Evolutionary conservation across 2,113 vertebrate species (phyloP), one percentile per base, ranked within the genome.

Genomic region (Stictonetta naevosa): DNA sequence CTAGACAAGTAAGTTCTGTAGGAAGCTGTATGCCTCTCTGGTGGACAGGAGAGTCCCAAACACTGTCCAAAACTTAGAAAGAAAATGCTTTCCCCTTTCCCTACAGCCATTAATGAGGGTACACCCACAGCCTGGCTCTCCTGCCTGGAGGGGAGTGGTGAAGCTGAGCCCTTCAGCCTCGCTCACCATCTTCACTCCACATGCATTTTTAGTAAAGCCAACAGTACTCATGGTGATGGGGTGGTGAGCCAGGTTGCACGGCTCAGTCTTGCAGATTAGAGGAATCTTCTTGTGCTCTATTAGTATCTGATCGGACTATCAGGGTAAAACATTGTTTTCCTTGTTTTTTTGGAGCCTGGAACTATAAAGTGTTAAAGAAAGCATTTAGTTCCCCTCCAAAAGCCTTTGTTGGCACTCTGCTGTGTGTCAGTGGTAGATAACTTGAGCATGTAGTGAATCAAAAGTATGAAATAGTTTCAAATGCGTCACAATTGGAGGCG

Each of bases 101-200:
- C 17, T 22, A 25, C 36, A 44, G 28, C 11, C 9, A 4, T n/a
- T 74, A 38, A 10, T 7, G 6, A 52, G 21, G 63, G 10, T 56
- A 38, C 20, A 11, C 11, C 1, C 2, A 17, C 7, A 3, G 83
- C 26, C 0, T 0, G 12, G 5, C 22, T 53, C 36, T 75, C 53
- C 23, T 62, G 44, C 56, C 22, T 5, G 50, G 11, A 38, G 34
- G 18, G 26, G 29, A 52, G 1, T 26, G 59, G 22, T 50, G 67
- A 72, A 86, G 11, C 29, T 11, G 0, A 0, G 12, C 28, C 18
- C 28, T 75, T 58, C 44, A 79, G 18, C 31, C 31, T 48, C 0
- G 0, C 13, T 7, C 20, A 0, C 10, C 26, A 21, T 36, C 0
- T 2, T 72, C 25, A 11, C 34, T 53, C 48, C 34, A 20, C 31